Percentiles rank a stretch among this genome's conserved stretches.
These are phyloP conservation scores for Agriopis leucophaearia DNA, from an alignment of 2,888 invertebrate genomes.

Conservation along the genomic window DNA sequence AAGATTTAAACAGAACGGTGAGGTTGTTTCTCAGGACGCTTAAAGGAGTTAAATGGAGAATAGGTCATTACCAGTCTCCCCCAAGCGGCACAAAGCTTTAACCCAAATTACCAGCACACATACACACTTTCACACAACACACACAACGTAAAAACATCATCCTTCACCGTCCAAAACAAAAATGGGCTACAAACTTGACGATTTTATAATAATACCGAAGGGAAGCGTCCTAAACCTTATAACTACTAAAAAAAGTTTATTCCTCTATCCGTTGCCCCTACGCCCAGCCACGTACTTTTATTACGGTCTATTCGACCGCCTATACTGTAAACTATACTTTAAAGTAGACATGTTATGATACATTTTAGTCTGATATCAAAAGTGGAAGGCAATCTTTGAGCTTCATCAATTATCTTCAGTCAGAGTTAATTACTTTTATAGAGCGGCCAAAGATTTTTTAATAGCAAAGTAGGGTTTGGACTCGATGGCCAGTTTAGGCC, in stretches of 20 bases:
- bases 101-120: conserved; percentile 39
- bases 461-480: conserved; percentile 52
- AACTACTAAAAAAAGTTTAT: conserved; percentile 68
- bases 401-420: conserved; percentile 86
- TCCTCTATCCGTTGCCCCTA: conserved; percentile 72
- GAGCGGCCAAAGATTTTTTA: conserved; percentile 68
- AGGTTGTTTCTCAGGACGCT: too few relatives aligned
- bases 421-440: conserved; percentile 86
- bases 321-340: conserved; percentile 46
- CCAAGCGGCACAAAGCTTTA: conserved; percentile 32
- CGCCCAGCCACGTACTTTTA: conserved; percentile 77
- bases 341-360: conserved; percentile 39
- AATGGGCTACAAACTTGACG: conserved; percentile 74
- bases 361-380: conserved; percentile 39
- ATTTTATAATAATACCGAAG: conserved; percentile 83
- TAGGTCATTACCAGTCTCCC: conserved; percentile 42
- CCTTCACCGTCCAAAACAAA: conserved; percentile 74
- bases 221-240: conserved; percentile 59
- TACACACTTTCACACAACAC: conserved; percentile 51
- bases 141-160: conserved; percentile 71
- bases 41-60: conserved; percentile 13
- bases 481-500: conserved; percentile 51
- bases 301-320: conserved; percentile 54
- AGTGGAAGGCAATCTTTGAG: conserved; percentile 79
- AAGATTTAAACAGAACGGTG: too few relatives aligned